Base-by-base conservation (phyloP, 1,140 invertebrate genomes). In the Theocolax elegans region DNA sequence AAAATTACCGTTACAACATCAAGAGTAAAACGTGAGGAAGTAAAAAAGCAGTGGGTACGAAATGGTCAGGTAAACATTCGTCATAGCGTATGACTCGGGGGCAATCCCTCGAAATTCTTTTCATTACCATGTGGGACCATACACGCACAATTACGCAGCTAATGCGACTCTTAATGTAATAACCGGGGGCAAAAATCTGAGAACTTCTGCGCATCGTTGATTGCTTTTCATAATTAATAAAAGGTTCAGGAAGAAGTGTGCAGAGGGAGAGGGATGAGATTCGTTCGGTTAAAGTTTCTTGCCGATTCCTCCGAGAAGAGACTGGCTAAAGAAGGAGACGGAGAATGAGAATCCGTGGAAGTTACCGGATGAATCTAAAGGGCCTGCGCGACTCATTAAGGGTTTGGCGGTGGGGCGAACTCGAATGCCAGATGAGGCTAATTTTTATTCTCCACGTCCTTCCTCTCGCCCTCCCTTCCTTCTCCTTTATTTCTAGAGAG, bases 391-490 rank as follows among this genome's bases (percentile, higher is more conserved):
- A 72, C 58, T 67, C 63, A 73, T 75, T 66, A 70, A 70, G 66
- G 72, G 69, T 56, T 66, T 64, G 66, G 44, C 60, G 67, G 64
- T 40, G 44, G 58, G 70, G 62, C 49, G 65, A 65, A 62, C 66
- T 71, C 67, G 69, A 71, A 76, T 72, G 72, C 74, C 72, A 72
- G 65, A 76, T 76, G 74, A 74, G 70, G 53, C 71, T 67, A 67
- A 76, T 72, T 72, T 76, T 76, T 74, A 67, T 67, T 56, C 65
- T 48, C 4, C 35, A n/a, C 15, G 10, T 35, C 31, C 31, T n/a
- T 21, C 27, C 25, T 49, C 17, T 69, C 58, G 38, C 35, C 38
- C 35, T 63, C 23, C 13, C 49, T 29, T 35, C 12, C 15, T 17
- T n/a, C n/a, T 27, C 29, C 49, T 53, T 19, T 8, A 19, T 31